Evolutionary conservation across 2,888 invertebrate genomes (phyloP).

Genomic region (Automeris io): DNA sequence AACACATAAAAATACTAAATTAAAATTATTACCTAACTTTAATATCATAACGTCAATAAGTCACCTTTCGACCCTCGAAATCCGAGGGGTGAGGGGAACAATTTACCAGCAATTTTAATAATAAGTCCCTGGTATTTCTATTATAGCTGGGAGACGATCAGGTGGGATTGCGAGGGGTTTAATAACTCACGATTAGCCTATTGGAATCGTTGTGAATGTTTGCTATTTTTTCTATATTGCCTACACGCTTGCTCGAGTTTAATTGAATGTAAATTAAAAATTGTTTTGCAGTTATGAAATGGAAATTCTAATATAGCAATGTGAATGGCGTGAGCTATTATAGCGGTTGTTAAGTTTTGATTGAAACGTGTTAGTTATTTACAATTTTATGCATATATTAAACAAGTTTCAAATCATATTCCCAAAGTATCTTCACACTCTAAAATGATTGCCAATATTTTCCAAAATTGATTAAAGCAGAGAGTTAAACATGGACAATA

Average conservation of each 20-base stretch:
- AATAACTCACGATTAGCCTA: conserved; percentile 76
- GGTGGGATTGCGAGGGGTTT: conserved; percentile 70
- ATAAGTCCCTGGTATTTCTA: conserved; percentile 77
- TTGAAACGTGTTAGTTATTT: background rate
- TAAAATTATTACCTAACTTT: conserved; percentile 8
- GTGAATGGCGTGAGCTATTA: background rate
- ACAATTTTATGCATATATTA: background rate
- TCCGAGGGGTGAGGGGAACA: conserved; percentile 68
- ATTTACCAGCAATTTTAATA: conserved; percentile 78
- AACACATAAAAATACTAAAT: background rate
- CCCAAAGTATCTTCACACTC: too few relatives aligned
- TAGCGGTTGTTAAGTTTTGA: background rate
- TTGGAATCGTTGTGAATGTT: conserved; percentile 75
- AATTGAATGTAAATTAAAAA: conserved; percentile 56
- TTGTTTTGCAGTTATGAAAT: conserved; percentile 40
- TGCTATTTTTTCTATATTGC: conserved; percentile 73
- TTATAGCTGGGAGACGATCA: conserved; percentile 73
- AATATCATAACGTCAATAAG: conserved; percentile 38
- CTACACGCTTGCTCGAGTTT: conserved; percentile 23
- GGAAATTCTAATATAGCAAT: conserved; percentile 4
- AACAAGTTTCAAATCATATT: too few relatives aligned
- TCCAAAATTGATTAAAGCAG: too few relatives aligned
- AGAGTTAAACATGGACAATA: too few relatives aligned
- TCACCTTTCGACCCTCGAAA: conserved; percentile 55
- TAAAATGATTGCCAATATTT: too few relatives aligned